phyloP scores from a whole-genome alignment of 2,113 vertebrate genomes.

The Aviceda subcristata region DNA sequence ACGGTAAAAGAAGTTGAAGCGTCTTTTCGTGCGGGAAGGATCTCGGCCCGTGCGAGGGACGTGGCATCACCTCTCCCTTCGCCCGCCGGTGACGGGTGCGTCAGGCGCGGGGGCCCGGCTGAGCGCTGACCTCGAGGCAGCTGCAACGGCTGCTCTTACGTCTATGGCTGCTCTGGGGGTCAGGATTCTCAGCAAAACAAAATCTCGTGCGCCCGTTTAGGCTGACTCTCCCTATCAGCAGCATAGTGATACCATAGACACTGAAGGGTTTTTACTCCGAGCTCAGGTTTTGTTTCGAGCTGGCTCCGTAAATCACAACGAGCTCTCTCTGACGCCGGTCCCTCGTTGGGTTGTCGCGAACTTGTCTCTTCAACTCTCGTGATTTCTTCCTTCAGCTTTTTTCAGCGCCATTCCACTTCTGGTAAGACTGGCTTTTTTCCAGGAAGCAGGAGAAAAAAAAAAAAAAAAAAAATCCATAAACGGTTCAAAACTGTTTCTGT shows the following conservation, averaged over 20 bases:
- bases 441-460: not conserved
- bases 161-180: not conserved
- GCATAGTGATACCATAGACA: not conserved
- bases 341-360: rapidly evolving
- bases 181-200: not conserved
- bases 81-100: too few relatives aligned
- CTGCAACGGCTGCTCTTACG: not conserved
- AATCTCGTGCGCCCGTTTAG: not conserved
- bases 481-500: not conserved
- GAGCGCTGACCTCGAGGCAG: too few relatives aligned
- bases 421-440: not conserved
- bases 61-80: too few relatives aligned
- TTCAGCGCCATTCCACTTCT: not conserved
- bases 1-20: not conserved
- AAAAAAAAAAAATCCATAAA: not conserved
- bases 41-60: not conserved
- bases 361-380: not conserved
- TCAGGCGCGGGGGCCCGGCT: too few relatives aligned
- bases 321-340: not conserved
- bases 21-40: not conserved
- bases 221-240: not conserved
- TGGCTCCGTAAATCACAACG: not conserved
- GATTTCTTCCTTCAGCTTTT: not conserved
- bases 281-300: not conserved
- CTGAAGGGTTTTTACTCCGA: not conserved